Evolutionary conservation across 2,888 invertebrate genomes (phyloP).

Genomic region (Tupiocoris notatus): DNA sequence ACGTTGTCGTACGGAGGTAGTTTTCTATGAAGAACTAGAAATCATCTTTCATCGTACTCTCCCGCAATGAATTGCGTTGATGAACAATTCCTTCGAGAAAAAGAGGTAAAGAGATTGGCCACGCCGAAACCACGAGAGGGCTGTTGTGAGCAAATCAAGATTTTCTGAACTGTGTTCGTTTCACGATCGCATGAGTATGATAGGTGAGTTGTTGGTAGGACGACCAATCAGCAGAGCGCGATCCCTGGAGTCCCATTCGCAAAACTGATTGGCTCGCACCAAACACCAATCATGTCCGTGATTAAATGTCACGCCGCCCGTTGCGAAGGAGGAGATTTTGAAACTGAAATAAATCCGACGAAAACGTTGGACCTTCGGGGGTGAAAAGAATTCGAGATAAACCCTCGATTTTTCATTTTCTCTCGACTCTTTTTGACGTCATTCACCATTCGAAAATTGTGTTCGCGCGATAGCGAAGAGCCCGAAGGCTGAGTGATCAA

Average conservation of each 20-base stretch:
- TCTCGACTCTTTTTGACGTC: not conserved
- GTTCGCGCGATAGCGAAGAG: constrained; percentile 10
- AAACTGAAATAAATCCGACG: constrained; percentile 11
- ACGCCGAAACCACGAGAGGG: not conserved
- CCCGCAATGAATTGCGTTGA: not conserved
- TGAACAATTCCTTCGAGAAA: not conserved
- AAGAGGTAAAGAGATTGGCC: not conserved
- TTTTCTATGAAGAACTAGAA: too few species aligned
- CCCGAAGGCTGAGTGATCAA: not conserved
- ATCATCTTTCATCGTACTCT: too few species aligned
- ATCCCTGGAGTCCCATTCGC: constrained; percentile 20
- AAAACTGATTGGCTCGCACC: constrained; percentile 16
- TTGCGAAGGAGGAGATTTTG: not conserved
- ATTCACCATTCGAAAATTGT: constrained; percentile 12
- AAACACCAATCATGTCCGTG: constrained; percentile 28
- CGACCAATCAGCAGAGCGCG: constrained; percentile 25
- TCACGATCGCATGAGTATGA: not conserved
- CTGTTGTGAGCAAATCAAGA: not conserved
- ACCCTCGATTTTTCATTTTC: constrained; percentile 9
- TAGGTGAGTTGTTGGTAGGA: not conserved
- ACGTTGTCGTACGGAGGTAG: too few species aligned
- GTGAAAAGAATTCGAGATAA: not conserved
- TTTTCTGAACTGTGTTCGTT: not conserved
- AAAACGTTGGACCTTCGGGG: constrained; percentile 8
- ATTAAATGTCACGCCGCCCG: constrained; percentile 27